Conservation (phyloP, 2,113 vertebrate species). For the Zapus hudsonius region DNA sequence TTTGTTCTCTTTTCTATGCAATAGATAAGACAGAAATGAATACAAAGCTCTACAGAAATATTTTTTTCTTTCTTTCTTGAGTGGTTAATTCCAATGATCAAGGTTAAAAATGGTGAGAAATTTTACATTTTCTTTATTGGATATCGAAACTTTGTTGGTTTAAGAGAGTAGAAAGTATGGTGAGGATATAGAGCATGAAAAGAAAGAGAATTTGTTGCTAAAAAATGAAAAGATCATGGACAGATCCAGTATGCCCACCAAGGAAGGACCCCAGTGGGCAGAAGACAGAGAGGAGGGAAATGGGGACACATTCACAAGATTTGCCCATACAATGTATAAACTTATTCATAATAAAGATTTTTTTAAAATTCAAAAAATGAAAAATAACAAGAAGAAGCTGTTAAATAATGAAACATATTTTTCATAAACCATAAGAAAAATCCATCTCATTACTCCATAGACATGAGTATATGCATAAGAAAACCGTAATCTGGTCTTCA, state of each 20-base stretch:
- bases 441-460: neutral
- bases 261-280: no score
- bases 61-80: constrained; percentile 21
- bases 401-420: constrained; percentile 49
- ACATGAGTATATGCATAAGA: constrained; percentile 1
- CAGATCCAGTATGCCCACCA: no score
- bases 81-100: neutral
- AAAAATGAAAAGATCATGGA: no score
- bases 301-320: no score
- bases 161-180: constrained; percentile 37
- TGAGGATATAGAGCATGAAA: neutral
- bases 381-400: constrained; percentile 4
- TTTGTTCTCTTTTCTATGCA: constrained; percentile 13
- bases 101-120: constrained; percentile 27
- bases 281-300: no score
- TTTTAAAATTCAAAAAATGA: no score
- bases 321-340: no score
- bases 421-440: constrained; percentile 51
- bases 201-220: constrained; percentile 50
- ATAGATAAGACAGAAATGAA: neutral
- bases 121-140: neutral
- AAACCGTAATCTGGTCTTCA: constrained; percentile 29
- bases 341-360: no score
- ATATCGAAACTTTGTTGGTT: neutral
- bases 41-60: constrained; percentile 10